Conservation (phyloP, 1,140 invertebrate species). For the Drosophila subpulchrella region DNA sequence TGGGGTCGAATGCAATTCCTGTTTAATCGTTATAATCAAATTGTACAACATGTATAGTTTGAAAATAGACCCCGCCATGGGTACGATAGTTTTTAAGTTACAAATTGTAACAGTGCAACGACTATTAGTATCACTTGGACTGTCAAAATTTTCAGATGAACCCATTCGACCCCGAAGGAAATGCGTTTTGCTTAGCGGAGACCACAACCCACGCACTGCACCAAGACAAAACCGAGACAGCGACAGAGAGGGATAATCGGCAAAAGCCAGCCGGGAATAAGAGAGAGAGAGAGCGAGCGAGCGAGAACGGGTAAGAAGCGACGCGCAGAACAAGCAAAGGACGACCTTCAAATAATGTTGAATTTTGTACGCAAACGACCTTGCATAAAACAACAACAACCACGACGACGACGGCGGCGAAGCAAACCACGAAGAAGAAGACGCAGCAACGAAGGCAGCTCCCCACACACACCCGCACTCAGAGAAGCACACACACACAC, state of each 20-base stretch:
- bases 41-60: too few relatives aligned
- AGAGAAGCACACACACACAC: constrained; percentile 33
- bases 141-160: constrained; percentile 1
- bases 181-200: constrained; percentile 43
- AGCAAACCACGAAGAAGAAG: constrained; percentile 66
- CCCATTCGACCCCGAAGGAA: constrained; percentile 8
- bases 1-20: too few relatives aligned
- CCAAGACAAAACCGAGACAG: constrained; percentile 25
- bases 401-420: constrained; percentile 34
- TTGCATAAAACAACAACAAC: constrained; percentile 81
- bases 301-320: constrained; percentile 32
- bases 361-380: constrained; percentile 85
- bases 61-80: too few relatives aligned
- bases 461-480: constrained; percentile 35
- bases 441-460: constrained; percentile 60
- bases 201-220: constrained; percentile 56
- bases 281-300: constrained; percentile 14
- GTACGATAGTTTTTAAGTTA: neutral
- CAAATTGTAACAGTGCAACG: neutral
- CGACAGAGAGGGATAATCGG: constrained; percentile 16
- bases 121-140: too few relatives aligned
- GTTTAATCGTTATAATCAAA: too few relatives aligned
- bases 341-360: constrained; percentile 85
- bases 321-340: constrained; percentile 72
- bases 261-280: constrained; percentile 4